phyloP scores from a whole-genome alignment of 1,140 invertebrate species.

The Drosophila obscura region DNA sequence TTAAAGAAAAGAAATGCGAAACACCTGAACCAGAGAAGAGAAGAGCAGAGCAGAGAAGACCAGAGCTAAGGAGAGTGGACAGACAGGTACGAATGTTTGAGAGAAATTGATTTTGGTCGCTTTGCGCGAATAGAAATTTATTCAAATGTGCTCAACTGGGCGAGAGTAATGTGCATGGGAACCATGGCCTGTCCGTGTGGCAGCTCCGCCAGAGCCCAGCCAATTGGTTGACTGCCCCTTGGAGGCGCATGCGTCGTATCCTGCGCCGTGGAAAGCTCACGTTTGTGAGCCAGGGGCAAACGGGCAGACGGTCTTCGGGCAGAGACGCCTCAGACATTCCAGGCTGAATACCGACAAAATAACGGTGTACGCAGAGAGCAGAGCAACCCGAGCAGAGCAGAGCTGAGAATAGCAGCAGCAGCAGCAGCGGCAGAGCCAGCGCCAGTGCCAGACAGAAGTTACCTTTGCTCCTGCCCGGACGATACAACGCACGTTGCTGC shows the following conservation, averaged over 20 bases:
- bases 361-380: conserved; percentile 50
- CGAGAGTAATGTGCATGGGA: conserved; percentile 79
- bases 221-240: conserved; percentile 61
- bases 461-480: conserved; percentile 84
- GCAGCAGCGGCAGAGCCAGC: too few species aligned
- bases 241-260: conserved; percentile 58
- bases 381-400: neutral
- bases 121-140: conserved; percentile 70
- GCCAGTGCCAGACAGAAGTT: conserved; percentile 82
- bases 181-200: conserved; percentile 24
- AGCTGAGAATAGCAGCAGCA: too few species aligned
- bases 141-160: conserved; percentile 82
- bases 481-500: conserved; percentile 81
- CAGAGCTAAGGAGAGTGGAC: conserved; percentile 9
- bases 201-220: conserved; percentile 36
- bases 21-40: conserved; percentile 14
- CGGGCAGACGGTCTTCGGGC: neutral
- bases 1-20: conserved; percentile 6
- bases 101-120: conserved; percentile 62
- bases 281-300: conserved; percentile 19
- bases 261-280: conserved; percentile 71
- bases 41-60: conserved; percentile 6
- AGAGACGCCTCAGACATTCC: conserved; percentile 59
- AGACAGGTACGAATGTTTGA: conserved; percentile 48
- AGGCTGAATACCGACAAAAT: conserved; percentile 79